Evolutionary conservation across 2,888 invertebrate species (phyloP).

Genomic region (Auanema freiburgensis): DNA sequence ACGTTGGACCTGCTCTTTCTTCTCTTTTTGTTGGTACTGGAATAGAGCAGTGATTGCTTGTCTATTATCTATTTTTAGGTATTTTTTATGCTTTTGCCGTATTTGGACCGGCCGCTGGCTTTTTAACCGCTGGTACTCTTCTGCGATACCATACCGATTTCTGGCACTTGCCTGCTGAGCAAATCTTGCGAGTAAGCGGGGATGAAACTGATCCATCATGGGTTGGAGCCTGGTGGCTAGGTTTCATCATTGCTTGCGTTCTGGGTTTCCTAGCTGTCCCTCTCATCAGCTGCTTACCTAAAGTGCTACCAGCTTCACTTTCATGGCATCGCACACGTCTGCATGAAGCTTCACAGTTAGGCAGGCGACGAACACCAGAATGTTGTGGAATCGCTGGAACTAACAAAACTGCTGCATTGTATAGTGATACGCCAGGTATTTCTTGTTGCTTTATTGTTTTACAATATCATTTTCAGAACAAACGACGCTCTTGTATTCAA

Average conservation of each 20-base stretch:
- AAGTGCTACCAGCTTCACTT: constrained; percentile 72
- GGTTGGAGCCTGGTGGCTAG: constrained; percentile 87
- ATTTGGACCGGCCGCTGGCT: constrained; percentile 83
- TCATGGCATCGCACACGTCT: constrained; percentile 62
- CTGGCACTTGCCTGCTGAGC: constrained; percentile 54
- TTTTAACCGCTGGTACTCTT: constrained; percentile 79
- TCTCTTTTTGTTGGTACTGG: constrained; percentile 70
- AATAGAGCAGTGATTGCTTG: too few species aligned
- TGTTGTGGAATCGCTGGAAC: constrained; percentile 62
- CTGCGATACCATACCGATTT: constrained; percentile 74
- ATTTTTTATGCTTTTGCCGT: constrained; percentile 83
- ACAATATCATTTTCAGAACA: constrained; percentile 30
- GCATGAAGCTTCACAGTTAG: constrained; percentile 54
- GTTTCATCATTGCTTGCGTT: constrained; percentile 73
- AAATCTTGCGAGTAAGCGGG: constrained; percentile 36
- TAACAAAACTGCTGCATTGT: constrained; percentile 55
- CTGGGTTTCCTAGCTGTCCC: constrained; percentile 73
- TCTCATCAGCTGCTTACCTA: constrained; percentile 77
- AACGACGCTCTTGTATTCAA: constrained; percentile 36
- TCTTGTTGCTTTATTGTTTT: neutral
- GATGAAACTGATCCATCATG: constrained; percentile 68
- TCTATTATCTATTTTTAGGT: constrained; percentile 45
- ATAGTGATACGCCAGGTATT: constrained; percentile 34
- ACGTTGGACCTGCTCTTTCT: constrained; percentile 69
- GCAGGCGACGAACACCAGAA: constrained; percentile 59